Evolutionary conservation across 2,888 invertebrate genomes (phyloP).

Genomic region (Drosophila gaucha): DNA sequence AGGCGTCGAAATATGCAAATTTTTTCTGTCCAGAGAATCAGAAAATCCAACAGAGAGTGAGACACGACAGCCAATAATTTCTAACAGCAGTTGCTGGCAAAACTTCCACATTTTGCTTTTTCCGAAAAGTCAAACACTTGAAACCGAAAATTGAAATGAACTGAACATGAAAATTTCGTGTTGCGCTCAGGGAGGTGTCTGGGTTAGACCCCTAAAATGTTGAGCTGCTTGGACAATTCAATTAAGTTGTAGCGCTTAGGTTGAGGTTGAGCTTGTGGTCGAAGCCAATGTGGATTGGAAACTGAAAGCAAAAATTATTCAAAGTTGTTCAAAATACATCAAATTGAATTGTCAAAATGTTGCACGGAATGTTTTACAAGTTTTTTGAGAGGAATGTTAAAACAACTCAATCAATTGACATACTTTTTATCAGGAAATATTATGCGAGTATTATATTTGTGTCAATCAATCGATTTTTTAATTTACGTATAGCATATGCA

Average conservation of each 20-base stretch:
- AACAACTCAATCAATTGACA: no score
- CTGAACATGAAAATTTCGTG: constrained; percentile 48
- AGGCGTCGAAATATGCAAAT: constrained; percentile 60
- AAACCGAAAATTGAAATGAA: constrained; percentile 62
- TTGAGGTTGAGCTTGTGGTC: constrained; percentile 23
- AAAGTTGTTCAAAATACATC: neutral
- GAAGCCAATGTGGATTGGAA: constrained; percentile 3
- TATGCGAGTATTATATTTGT: no score
- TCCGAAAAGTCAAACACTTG: constrained; percentile 42
- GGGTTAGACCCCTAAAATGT: constrained; percentile 8
- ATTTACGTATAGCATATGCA: no score
- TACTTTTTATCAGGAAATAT: no score
- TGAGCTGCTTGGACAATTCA: constrained; percentile 21
- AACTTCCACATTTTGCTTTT: constrained; percentile 28
- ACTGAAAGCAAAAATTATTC: neutral
- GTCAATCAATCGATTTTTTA: no score
- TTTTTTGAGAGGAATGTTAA: no score
- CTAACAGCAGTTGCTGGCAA: constrained; percentile 23
- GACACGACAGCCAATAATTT: constrained; percentile 47
- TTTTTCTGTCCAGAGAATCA: neutral
- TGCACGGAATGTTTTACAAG: no score
- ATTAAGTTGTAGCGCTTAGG: constrained; percentile 29
- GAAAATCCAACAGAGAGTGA: neutral
- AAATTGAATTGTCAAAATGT: no score
- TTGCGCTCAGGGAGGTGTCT: neutral